Base-by-base conservation (phyloP, 2,113 vertebrate genomes). In the Ia io region DNA sequence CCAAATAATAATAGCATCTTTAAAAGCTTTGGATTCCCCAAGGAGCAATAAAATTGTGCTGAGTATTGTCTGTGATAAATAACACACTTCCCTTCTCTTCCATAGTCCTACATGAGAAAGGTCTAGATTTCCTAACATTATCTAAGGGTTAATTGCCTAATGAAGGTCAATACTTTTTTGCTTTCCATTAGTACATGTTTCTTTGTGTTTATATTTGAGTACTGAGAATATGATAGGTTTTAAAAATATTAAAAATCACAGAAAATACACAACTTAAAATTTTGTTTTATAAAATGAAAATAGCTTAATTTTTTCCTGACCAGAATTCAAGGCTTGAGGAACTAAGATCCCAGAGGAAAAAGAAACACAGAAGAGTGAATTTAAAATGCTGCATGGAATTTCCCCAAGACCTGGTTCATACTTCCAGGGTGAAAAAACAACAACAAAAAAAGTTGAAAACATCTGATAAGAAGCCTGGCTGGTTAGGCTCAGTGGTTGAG, bases 1-100 rank as follows among this genome's bases (percentile, higher is more conserved):
- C 95, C 93, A 97, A 97, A 84, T 98, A 97, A 91, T 88, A 97
- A 93, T 96, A 95, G 74, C 85, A 79, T 95, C 96, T 97, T 95
- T 97, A 96, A 97, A 98, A 97, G 88, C 91, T 93, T 97, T 94
- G 91, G 23, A 95, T 93, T 97, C 88, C 84, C 85, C 7, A 47
- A 88, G 95, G 95, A 74, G 83, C 92, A 97, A 44, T 97, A 94
- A 97, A 97, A 98, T 95, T 94, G 82, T 96, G 93, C 89, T 96
- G 87, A 93, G 80, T 85, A 92, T 97, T 97, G 90, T 95, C 80
- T 73, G 67, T 91, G 92, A 80, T 97, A 98, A 97, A 97, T 95
- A 97, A 96, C 91, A 87, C 89, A 65, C 14, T 80, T 96, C 80
- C 83, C 42, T 37, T 23, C 73, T 86, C 17, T 59, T 93, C 44